Evolutionary conservation across 2,797 vertebrate genomes (phyloP), one percentile per base, ranked within the genome.

Genomic region (Sebastes taczanowskii): DNA sequence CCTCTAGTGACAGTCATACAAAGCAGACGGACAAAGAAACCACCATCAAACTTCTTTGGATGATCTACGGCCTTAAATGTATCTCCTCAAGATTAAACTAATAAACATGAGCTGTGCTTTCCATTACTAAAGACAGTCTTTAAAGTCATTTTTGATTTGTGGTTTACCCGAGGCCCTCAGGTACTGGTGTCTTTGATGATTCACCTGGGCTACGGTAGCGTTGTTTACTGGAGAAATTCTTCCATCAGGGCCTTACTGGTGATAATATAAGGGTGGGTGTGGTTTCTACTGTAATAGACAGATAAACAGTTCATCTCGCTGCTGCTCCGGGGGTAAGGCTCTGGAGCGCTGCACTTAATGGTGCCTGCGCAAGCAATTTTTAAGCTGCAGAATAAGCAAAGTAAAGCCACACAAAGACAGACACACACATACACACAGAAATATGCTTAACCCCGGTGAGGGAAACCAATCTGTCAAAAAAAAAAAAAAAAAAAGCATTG

Each of bases 371-470:
- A 85, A 90, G 84, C 89, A 80, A 62, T 71, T 83, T 85, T 66
- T 77, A 85, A 89, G 77, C 80, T 85, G 80, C 88, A 77, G 86
- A 85, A 89, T 79, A 89, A 89, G 89, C 86, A 86, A 88, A 85
- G 70, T 38, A 34, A 78, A 91, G 29, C 65, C 80, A 73, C 65
- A 80, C 62, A 83, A 46, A 72, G 20, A 77, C 74, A 60, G n/a
- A 56, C 66, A 53, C 71, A 49, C 77, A 61, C 71, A 64, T 7
- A 42, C 55, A 77, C n/a, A 49, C 32, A 84, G 71, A 83, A 80
- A 84, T 74, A 68, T 49, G 79, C 67, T 75, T 38, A 78, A 81
- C 80, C 42, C 20, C 53, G 3, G 85, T 3, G 9, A 73, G 53
- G 63, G 77, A 86, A 84, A 23, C 64, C 69, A 64, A 60, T 81